Conservation (phyloP, 1,140 invertebrate species). For the Camponotus pennsylvanicus region DNA sequence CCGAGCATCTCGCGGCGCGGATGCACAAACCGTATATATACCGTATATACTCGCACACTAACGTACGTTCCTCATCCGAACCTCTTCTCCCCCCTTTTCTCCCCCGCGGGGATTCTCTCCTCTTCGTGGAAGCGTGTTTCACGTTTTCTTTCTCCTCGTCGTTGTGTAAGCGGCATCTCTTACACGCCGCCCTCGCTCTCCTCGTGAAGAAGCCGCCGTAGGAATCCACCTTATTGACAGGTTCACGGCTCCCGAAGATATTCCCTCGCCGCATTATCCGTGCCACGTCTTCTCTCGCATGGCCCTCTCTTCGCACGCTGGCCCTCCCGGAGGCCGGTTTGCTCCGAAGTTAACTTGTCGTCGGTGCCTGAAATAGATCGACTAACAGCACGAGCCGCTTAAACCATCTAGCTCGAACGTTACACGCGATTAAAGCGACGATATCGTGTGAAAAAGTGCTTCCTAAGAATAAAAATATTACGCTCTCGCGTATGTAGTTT, state of each 20-base stretch:
- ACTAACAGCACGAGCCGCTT: slow-evolving; percentile 29
- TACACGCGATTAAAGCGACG: background rate
- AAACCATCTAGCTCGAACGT: background rate
- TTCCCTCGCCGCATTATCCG: slow-evolving; percentile 68
- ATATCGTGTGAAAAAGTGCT: background rate
- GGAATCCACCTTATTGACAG: slow-evolving; percentile 81
- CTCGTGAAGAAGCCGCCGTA: slow-evolving; percentile 66
- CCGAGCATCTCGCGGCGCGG: slow-evolving; percentile 66
- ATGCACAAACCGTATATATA: slow-evolving; percentile 2
- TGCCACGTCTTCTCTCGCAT: slow-evolving; percentile 57
- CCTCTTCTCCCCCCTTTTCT: background rate
- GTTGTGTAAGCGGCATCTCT: slow-evolving; percentile 71
- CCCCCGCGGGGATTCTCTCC: background rate
- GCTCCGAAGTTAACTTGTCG: slow-evolving; percentile 55
- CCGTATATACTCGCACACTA: no score
- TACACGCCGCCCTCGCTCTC: slow-evolving; percentile 68
- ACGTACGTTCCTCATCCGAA: background rate
- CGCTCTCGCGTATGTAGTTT: background rate
- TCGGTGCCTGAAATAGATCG: slow-evolving; percentile 41
- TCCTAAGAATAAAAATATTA: slow-evolving; percentile 15
- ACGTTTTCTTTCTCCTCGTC: slow-evolving; percentile 55
- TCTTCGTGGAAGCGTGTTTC: slow-evolving; percentile 49
- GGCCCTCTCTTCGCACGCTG: background rate
- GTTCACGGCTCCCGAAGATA: slow-evolving; percentile 78
- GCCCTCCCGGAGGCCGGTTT: background rate